Percentiles rank a stretch among this genome's conserved stretches.
phyloP scores from a whole-genome alignment of 1,140 invertebrate genomes.

The Centruroides sculpturatus region DNA sequence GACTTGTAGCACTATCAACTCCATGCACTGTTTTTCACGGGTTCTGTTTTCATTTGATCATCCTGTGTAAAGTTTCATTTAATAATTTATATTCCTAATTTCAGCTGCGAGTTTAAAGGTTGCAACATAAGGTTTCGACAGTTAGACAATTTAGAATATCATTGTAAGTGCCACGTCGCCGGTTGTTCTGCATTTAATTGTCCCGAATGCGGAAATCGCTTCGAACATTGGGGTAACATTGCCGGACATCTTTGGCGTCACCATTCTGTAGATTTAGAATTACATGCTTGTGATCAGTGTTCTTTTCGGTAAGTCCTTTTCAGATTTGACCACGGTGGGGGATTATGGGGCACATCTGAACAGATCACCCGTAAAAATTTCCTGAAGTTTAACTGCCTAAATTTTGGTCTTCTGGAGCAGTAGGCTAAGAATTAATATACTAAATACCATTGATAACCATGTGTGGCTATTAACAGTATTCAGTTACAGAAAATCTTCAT shows the following conservation, averaged over 20 bases:
- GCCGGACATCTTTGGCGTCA: constrained; percentile 31
- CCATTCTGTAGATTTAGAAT: constrained; percentile 32
- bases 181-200: constrained; percentile 38
- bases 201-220: constrained; percentile 46
- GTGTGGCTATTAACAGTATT: too few species aligned
- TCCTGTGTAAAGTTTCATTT: background rate
- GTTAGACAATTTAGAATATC: constrained; percentile 35
- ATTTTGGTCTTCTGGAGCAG: too few species aligned
- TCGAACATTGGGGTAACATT: constrained; percentile 27
- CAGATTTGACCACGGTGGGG: too few species aligned
- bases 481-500: too few species aligned
- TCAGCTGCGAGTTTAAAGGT: constrained; percentile 23
- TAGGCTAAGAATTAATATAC: too few species aligned
- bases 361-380: too few species aligned
- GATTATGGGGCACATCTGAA: too few species aligned
- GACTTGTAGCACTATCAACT: too few species aligned
- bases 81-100: background rate
- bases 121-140: constrained; percentile 33
- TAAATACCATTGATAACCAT: too few species aligned
- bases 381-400: too few species aligned
- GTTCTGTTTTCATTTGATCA: too few species aligned
- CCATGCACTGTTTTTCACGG: too few species aligned
- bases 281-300: constrained; percentile 32
- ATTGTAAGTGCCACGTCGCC: constrained; percentile 41
- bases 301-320: constrained; percentile 17